phyloP scores from a whole-genome alignment of 2,113 vertebrate genomes.

The Callithrix jacchus region DNA sequence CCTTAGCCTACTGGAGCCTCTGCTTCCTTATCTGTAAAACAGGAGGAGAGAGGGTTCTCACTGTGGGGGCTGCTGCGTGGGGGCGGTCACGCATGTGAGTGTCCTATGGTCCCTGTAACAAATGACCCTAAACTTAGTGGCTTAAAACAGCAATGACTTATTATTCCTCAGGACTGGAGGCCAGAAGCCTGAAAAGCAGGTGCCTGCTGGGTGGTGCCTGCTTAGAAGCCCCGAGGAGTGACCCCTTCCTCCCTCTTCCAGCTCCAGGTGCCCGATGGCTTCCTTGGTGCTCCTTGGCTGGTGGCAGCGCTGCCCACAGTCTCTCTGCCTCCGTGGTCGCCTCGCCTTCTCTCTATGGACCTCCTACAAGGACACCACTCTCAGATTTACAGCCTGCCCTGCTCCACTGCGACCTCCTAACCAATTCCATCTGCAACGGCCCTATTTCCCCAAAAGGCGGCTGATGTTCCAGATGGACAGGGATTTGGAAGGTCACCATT shows the following conservation, averaged over 20 bases:
- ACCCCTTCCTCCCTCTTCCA: too few relatives aligned
- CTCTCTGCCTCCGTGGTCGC: not conserved
- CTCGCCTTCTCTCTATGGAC: not conserved
- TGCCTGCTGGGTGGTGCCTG: not conserved
- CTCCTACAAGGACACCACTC: not conserved
- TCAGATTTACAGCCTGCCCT: too few relatives aligned
- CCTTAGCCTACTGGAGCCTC: not conserved
- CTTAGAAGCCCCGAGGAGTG: not conserved
- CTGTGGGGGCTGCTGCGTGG: too few relatives aligned
- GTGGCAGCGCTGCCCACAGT: too few relatives aligned
- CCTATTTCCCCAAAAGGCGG: not conserved
- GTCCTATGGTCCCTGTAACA: not conserved
- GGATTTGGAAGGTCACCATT: not conserved
- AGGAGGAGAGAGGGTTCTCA: not conserved
- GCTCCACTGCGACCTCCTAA: not conserved
- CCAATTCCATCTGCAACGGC: not conserved
- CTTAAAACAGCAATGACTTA: not conserved
- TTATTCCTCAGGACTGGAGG: not conserved
- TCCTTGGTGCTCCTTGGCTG: not conserved
- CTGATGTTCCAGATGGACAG: too few relatives aligned
- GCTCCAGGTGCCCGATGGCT: not conserved
- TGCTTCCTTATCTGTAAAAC: not conserved
- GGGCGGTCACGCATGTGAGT: fast-evolving
- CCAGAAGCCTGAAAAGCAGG: not conserved
- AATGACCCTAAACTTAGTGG: not conserved